Conservation (phyloP, 2,888 invertebrate genomes). For the Gryllus longicercus region DNA sequence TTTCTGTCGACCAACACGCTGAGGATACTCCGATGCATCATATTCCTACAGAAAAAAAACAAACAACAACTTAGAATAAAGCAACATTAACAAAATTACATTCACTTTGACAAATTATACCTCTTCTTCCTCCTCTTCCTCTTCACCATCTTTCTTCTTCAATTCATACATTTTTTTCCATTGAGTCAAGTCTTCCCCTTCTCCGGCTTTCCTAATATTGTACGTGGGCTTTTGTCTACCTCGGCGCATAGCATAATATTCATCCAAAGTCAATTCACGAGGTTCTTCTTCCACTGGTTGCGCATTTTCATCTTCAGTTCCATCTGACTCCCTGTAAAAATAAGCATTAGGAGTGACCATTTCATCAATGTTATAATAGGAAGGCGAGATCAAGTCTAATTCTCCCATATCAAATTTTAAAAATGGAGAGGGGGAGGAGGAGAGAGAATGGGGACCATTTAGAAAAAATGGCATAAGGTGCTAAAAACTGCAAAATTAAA, state of each 20-base stretch:
- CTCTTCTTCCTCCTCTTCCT: conserved; percentile 48
- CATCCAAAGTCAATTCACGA: conserved; percentile 86
- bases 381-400: no score
- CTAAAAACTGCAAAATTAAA: no score
- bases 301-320: conserved; percentile 41
- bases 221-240: conserved; percentile 80
- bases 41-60: conserved; percentile 52
- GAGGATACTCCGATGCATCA: conserved; percentile 74
- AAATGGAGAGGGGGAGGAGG: no score
- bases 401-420: no score
- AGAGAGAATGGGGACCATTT: no score
- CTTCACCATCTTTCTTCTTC: conserved; percentile 66
- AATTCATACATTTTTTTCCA: conserved; percentile 89
- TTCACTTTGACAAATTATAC: conserved; percentile 29
- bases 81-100: conserved; percentile 18
- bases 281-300: conserved; percentile 69
- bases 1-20: conserved; percentile 82
- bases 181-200: conserved; percentile 85
- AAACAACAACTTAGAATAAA: conserved; percentile 3
- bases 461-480: no score
- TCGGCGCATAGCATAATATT: conserved; percentile 86
- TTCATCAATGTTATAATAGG: background rate
- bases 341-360: background rate
- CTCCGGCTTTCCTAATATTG: conserved; percentile 89
- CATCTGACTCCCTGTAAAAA: conserved; percentile 39